Base-by-base conservation (phyloP, 2,888 invertebrate species). In the Phania funesta region DNA sequence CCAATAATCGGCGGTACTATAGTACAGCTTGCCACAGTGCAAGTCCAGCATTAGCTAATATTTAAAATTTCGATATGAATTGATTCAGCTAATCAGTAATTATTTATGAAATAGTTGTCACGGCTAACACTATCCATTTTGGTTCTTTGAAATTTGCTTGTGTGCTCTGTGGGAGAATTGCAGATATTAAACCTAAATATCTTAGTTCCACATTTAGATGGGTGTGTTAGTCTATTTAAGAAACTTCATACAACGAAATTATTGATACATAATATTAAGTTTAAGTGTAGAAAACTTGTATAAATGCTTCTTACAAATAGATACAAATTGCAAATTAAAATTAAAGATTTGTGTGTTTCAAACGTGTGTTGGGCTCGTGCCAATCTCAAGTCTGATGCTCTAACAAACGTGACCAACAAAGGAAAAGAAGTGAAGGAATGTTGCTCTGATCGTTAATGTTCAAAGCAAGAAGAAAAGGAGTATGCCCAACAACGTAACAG, bases 281-380 rank as follows among this genome's bases (percentile, higher is more conserved):
- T 8, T 9, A 26, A 46, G 18, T 62, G 20, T 11, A 26, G 0
- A 18, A 4, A 16, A 60, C n/a, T 11, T 44, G 26, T 26, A 18
- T 2, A 18, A 18, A 26, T 24, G 18, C 22, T 22, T 20, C 7
- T 46, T 50, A 50, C 22, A 54, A 54, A 48, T 64, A 56, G 41
- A 56, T 18, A 68, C n/a, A 56, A 68, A 58, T 50, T 75, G 32
- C 32, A 65, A 65, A 26, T 50, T 64, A 56, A 56, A 56, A 48
- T 54, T 44, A 9, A 67, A 54, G 32, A 52, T 60, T 44, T 52
- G 22, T 50, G 16, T 58, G 20, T 48, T 58, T 65, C 44, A 70
- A 60, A 87, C 89, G 87, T 89, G 89, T 87, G 89, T 87, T 88
- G 86, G 88, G 87, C 89, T 89, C 89, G 89, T 89, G 89, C 85